Evolutionary conservation across 92 coral and sea anemone species (phyloP).

Genomic region (Umimayanthus chanpuru): DNA sequence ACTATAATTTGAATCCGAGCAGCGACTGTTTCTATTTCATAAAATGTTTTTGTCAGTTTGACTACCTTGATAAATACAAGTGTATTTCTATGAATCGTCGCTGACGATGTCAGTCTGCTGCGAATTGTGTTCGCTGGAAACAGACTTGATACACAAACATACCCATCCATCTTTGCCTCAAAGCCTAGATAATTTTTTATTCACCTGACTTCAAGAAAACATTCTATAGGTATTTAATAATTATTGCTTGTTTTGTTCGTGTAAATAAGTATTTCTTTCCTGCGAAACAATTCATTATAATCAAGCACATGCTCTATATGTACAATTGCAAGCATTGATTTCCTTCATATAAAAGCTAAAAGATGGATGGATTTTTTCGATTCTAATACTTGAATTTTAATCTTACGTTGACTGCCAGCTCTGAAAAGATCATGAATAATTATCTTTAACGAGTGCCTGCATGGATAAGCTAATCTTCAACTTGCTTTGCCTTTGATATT

Average conservation of each 20-base stretch:
- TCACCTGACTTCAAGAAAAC: not conserved
- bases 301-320: slow-evolving; percentile 18
- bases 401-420: not conserved
- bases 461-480: not conserved
- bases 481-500: not conserved
- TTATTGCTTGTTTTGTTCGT: not conserved
- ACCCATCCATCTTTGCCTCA: not conserved
- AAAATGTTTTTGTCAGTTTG: not conserved
- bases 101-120: no score
- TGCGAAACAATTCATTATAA: not conserved
- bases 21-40: not conserved
- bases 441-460: not conserved
- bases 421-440: not conserved
- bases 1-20: slow-evolving; percentile 11
- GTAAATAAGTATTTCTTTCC: not conserved
- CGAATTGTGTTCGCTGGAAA: no score
- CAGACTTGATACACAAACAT: no score
- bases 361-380: not conserved
- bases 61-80: slow-evolving; percentile 5
- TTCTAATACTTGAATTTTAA: not conserved
- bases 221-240: not conserved
- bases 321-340: not conserved
- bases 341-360: not conserved
- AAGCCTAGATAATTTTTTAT: not conserved
- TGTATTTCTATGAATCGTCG: no score